These are phyloP conservation scores for Eulemur coronatus DNA, from an alignment of 2,797 vertebrate genomes.

Conservation along the genomic window DNA sequence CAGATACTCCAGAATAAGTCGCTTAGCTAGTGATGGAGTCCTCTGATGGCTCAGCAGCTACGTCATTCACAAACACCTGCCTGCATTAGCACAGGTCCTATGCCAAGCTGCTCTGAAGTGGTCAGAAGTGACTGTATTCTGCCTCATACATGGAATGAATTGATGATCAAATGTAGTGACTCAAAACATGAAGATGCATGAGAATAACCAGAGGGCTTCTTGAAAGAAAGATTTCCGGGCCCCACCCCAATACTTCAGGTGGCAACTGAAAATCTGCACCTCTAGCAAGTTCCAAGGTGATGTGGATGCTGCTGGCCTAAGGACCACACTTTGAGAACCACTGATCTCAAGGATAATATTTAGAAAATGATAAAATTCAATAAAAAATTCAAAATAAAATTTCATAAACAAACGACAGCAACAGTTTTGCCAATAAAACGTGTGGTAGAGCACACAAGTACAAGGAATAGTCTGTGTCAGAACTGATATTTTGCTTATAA, in stretches of 20 bases:
- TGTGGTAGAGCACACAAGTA: neutral
- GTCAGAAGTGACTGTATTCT: neutral
- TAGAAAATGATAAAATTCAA: neutral
- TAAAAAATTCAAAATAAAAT: neutral
- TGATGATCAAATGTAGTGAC: neutral
- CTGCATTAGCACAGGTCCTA: neutral
- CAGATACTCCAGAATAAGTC: neutral
- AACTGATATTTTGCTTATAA: neutral
- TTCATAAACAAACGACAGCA: neutral
- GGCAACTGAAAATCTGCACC: neutral
- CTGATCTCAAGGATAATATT: neutral
- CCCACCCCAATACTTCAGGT: neutral
- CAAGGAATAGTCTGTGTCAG: neutral
- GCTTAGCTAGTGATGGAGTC: rapidly evolving
- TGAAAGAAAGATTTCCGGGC: neutral
- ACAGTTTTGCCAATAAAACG: neutral
- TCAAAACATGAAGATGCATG: neutral
- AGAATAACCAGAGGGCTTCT: neutral
- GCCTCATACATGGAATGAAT: neutral
- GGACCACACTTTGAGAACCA: neutral
- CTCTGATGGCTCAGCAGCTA: neutral
- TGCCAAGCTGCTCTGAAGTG: neutral
- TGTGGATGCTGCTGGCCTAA: neutral
- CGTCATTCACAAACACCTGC: neutral
- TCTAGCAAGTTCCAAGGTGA: neutral